Evolutionary conservation across 2,888 invertebrate species (phyloP), one percentile per base, ranked within the genome.

Genomic region (Spisula subtruncata): DNA sequence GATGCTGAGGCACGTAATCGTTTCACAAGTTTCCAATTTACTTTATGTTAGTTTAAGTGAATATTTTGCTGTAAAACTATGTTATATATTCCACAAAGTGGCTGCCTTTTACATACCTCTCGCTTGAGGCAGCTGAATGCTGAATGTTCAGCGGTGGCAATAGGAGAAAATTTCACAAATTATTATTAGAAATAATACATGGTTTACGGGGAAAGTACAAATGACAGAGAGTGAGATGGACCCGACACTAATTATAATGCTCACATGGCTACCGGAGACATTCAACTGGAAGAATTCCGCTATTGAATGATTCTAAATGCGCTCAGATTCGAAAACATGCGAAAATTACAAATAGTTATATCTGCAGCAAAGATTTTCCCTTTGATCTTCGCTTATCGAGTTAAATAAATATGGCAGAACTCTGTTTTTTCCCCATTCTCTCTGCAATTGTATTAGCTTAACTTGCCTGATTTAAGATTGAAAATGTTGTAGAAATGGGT

Each of bases 351-450:
- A 82, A 84, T 83, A 80, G 83, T 88, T 88, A 88, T 83, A 84
- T 88, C 83, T 83, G 75, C 41, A 56, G 60, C 56, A 56, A 79
- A 80, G 66, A 60, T 71, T 56, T 54, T 83, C 51, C 25, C 90
- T 90, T 90, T 90, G 90, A 90, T 90, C 90, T 90, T 51, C 71
- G 60, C 87, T 85, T 87, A 90, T 90, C 90, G 81, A 54, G 83
- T 75, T 85, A 87, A 90, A 90, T 87, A 87, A 87, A 90, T 87
- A 90, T 85, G 90, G 87, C 90, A 90, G 87, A 83, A 41, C 79
- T 89, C 51, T 71, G 41, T 90, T 90, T 90, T 87, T 75, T 79
- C 32, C 89, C 71, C 60, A 80, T 79, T 87, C 75, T 87, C 75
- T 82, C 83, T 84, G 46, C 90, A 79, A 90, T 90, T 75, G 85